Conservation (phyloP, 53 echinoderm and acorn worm species). For the Hippasteria phrygiana region DNA sequence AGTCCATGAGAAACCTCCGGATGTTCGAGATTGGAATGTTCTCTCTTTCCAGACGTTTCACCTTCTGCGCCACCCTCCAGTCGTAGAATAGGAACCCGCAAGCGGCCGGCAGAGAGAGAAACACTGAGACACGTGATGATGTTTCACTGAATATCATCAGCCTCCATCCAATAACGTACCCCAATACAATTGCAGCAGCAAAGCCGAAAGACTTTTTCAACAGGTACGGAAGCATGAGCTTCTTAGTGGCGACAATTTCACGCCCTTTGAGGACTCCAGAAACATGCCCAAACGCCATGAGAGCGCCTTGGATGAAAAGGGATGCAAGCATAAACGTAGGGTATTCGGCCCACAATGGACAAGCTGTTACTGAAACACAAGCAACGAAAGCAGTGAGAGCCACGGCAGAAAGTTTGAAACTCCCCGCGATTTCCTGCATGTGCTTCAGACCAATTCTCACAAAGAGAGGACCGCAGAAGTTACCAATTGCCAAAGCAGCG, state of each 20-base stretch:
- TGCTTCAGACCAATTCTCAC: background rate
- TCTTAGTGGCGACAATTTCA: background rate
- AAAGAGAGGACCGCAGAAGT: background rate
- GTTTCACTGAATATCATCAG: background rate
- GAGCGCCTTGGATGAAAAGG: background rate
- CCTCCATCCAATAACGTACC: conserved; percentile 38
- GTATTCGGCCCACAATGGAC: background rate
- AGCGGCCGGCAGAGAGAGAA: conserved; percentile 2
- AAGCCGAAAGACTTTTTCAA: conserved; percentile 49
- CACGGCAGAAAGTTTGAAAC: background rate
- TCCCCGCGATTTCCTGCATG: background rate
- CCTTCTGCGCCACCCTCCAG: background rate
- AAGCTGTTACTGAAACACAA: no score
- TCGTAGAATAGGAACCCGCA: conserved; percentile 30
- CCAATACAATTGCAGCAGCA: conserved; percentile 12
- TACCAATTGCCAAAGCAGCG: background rate
- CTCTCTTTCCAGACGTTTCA: background rate
- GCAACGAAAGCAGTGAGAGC: background rate
- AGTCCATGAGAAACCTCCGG: background rate
- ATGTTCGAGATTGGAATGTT: conserved; percentile 42
- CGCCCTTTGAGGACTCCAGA: conserved; percentile 16
- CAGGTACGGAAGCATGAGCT: background rate
- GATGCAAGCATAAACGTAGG: background rate
- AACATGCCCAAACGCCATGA: background rate
- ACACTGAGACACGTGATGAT: background rate